Conservation (phyloP, 2,113 vertebrate genomes). For the Poicephalus meyeri region DNA sequence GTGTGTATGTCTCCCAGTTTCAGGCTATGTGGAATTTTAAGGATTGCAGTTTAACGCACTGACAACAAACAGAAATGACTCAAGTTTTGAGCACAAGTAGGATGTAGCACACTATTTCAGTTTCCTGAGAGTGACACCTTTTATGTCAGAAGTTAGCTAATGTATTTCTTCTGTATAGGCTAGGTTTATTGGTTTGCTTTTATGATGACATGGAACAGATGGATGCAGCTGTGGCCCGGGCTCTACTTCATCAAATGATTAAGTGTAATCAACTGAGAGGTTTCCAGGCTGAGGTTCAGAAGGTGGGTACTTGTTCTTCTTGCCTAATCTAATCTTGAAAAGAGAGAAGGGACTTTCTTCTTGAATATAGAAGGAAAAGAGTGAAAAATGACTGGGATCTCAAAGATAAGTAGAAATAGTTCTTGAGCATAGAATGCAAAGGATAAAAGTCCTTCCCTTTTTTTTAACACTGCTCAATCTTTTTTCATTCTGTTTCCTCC, state of each 20-base stretch:
- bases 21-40: not conserved
- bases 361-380: not conserved
- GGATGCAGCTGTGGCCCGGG: slow-evolving; percentile 71
- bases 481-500: not conserved
- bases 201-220: slow-evolving; percentile 74
- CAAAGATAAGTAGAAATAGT: not conserved
- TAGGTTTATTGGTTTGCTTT: slow-evolving; percentile 84
- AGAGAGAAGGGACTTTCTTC: not conserved
- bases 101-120: not conserved
- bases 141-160: not conserved
- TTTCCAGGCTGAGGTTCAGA: slow-evolving; percentile 73
- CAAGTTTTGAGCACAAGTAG: not conserved
- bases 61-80: not conserved
- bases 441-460: not conserved
- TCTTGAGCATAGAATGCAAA: not conserved
- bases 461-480: not conserved
- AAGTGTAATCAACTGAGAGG: slow-evolving; percentile 79
- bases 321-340: not conserved
- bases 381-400: not conserved
- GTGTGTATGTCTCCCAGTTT: not conserved
- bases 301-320: slow-evolving; percentile 63
- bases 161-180: slow-evolving; percentile 47
- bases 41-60: not conserved
- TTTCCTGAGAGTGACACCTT: not conserved
- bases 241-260: slow-evolving; percentile 83